Evolutionary conservation across 2,113 vertebrate genomes (phyloP), one percentile per base, ranked within the genome.

Genomic region (Atractosteus spatula): DNA sequence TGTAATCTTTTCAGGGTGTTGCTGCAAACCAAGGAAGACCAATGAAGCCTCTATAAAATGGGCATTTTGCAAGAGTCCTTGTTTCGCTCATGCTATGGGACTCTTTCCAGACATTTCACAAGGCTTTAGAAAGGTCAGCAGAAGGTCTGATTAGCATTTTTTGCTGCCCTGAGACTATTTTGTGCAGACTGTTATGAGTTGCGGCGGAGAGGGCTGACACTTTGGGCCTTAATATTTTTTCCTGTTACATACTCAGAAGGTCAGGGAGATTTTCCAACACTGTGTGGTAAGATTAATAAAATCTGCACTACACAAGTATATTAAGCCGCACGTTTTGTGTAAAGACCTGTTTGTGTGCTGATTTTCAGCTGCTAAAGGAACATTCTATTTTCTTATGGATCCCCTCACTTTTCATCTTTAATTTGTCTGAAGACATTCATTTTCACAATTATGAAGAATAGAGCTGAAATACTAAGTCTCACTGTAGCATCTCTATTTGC

Each of bases 81-180:
- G 14, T 16, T n/a, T 16, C 57, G 0, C 17, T 62, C 14, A 1
- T 45, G 45, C 47, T 3, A 12, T n/a, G 6, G 55, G 16, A 61
- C 42, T 59, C 71, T 11, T 7, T n/a, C 41, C 14, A 45, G 56
- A 67, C 41, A 65, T 65, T 51, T 59, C 13, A 7, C 62, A 64
- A 29, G 59, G 17, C 7, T 51, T 13, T 12, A 51, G 41, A 65
- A 16, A 61, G 59, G 66, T 47, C 62, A 10, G n/a, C 3, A 12
- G n/a, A 47, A 69, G 67, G 59, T 63, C 59, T 42, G 51, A 56
- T 74, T 70, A 14, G 67, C 67, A 70, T 70, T 51, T 69, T 68
- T 41, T 41, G 62, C 62, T 61, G 55, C 57, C 68, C 42, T 29
- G 12, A 68, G 59, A 57, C 8, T 14, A 51, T 65, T 65, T 14